A percentile compares a stretch with the other conserved stretches of the same genome.
These are phyloP conservation scores for Acanthornis magna DNA, from an alignment of 2,797 vertebrate genomes.

Conservation along the genomic window DNA sequence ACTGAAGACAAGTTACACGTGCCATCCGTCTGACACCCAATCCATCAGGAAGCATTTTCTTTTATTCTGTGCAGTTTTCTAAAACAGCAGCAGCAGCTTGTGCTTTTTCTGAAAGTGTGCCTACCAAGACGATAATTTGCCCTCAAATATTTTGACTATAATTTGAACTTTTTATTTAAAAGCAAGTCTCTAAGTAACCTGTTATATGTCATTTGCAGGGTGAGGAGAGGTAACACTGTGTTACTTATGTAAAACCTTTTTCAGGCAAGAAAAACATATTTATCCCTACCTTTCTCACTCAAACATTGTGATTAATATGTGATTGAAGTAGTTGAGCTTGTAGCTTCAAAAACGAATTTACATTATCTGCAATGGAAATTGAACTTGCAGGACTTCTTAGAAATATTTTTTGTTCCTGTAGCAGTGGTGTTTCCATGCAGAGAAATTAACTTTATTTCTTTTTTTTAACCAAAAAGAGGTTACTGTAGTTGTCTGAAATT, in stretches of 20 bases:
- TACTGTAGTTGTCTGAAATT: neutral
- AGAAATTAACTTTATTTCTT: neutral
- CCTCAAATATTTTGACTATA: neutral
- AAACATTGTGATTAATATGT: neutral
- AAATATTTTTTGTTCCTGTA: neutral
- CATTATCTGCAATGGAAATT: neutral
- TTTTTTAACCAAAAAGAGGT: rapidly evolving
- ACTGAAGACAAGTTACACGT: neutral
- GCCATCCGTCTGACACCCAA: neutral
- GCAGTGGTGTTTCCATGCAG: neutral
- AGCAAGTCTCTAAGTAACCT: neutral
- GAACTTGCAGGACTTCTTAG: neutral
- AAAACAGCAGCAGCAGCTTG: neutral
- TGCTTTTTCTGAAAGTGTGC: neutral
- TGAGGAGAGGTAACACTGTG: neutral
- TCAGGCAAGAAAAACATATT: conserved; percentile 4
- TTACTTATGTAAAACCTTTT: neutral
- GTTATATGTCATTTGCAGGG: conserved; percentile 27
- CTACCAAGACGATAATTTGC: neutral
- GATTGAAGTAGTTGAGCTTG: neutral
- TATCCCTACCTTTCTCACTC: neutral
- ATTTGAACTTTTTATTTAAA: conserved; percentile 13
- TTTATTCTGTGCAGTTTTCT: neutral
- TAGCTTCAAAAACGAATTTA: neutral
- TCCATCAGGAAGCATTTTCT: neutral